Percentiles rank a stretch among this genome's conserved stretches.
Evolutionary conservation across 2,888 invertebrate species (phyloP).

Genomic region (Andrena bucephala): DNA sequence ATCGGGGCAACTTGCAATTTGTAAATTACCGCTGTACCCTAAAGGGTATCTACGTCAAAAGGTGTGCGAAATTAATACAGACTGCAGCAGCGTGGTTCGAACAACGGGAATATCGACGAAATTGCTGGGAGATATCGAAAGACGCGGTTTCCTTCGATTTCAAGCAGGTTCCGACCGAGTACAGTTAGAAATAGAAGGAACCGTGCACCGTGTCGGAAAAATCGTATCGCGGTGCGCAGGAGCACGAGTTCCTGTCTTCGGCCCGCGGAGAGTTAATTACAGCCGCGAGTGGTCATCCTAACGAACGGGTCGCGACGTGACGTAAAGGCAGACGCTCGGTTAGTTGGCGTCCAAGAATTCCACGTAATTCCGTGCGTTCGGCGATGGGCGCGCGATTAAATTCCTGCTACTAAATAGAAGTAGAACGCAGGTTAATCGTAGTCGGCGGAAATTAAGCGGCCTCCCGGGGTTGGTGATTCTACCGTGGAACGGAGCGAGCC

Average conservation of each 20-base stretch:
- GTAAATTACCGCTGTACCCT: constrained; percentile 54
- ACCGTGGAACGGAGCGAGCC: constrained; percentile 32
- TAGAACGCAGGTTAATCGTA: constrained; percentile 62
- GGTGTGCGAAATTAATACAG: constrained; percentile 47
- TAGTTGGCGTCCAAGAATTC: constrained; percentile 16
- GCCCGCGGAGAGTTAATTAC: constrained; percentile 38
- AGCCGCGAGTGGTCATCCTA: constrained; percentile 7
- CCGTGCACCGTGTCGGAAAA: constrained; percentile 11
- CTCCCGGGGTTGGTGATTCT: constrained; percentile 44
- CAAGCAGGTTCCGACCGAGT: not conserved
- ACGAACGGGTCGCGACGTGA: constrained; percentile 25
- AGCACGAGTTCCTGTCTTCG: constrained; percentile 34
- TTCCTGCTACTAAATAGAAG: constrained; percentile 58
- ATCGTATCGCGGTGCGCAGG: constrained; percentile 23
- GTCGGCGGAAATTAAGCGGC: constrained; percentile 60
- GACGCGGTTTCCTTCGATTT: not conserved
- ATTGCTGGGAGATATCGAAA: constrained; percentile 3
- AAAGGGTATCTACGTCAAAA: no score
- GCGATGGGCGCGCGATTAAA: constrained; percentile 40
- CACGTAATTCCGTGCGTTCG: constrained; percentile 28
- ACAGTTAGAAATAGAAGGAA: constrained; percentile 5
- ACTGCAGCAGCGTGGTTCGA: not conserved
- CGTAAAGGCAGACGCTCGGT: not conserved
- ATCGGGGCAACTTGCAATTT: constrained; percentile 56
- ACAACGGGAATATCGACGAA: not conserved